phyloP scores from a whole-genome alignment of 2,888 invertebrate genomes.

The Morinoia aosen region DNA sequence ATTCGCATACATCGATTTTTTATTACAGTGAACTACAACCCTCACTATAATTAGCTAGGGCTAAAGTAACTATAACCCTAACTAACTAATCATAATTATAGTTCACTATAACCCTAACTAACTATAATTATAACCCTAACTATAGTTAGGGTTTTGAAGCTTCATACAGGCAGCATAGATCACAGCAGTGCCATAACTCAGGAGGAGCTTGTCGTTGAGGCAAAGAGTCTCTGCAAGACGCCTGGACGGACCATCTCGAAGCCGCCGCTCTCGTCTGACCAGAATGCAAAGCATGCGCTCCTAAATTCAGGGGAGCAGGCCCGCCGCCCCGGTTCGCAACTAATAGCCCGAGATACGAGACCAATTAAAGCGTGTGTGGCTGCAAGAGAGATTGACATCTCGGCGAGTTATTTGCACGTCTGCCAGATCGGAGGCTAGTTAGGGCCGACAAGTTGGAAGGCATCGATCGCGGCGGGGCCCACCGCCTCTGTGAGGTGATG shows the following conservation, averaged over 20 bases:
- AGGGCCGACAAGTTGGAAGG: background rate
- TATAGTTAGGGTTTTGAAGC: background rate
- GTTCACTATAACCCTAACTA: too few species aligned
- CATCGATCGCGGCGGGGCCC: slow-evolving; percentile 11
- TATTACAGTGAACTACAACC: too few species aligned
- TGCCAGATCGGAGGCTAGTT: background rate
- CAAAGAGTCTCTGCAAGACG: background rate
- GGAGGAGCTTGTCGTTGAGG: background rate
- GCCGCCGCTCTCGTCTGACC: background rate
- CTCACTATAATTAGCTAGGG: too few species aligned
- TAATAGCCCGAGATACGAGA: slow-evolving; percentile 37
- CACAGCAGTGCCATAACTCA: background rate
- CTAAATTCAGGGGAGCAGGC: background rate
- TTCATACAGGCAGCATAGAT: background rate
- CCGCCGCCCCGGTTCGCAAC: background rate
- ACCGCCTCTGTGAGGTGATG: background rate
- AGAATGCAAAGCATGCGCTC: slow-evolving; percentile 23
- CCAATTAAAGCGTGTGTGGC: slow-evolving; percentile 47
- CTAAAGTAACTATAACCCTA: too few species aligned
- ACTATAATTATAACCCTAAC: too few species aligned
- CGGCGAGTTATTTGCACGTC: slow-evolving; percentile 44
- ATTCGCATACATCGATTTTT: too few species aligned
- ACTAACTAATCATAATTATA: too few species aligned
- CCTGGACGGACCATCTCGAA: background rate
- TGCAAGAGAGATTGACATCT: slow-evolving; percentile 51